A percentile compares a stretch with the other conserved stretches of the same genome.
phyloP scores from a whole-genome alignment of 2,113 vertebrate genomes.

The Oncorhynchus gorbuscha region DNA sequence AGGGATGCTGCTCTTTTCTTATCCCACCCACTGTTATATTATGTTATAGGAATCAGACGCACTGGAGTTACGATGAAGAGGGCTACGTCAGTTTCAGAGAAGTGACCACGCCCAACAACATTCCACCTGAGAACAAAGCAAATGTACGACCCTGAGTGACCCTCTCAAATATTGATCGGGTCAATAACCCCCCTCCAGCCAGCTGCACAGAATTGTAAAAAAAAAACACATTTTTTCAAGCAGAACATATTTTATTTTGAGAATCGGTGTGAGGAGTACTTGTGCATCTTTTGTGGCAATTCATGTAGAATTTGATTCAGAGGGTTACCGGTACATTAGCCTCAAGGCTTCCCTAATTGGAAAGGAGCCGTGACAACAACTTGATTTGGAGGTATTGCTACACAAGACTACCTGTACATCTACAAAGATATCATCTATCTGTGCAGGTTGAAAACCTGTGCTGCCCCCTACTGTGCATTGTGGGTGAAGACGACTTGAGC shows the following conservation, averaged over 20 bases:
- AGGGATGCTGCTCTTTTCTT: conserved; percentile 7
- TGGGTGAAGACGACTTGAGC: conserved; percentile 62
- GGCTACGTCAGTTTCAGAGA: conserved; percentile 47
- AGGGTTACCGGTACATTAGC: too few species aligned
- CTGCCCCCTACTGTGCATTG: conserved; percentile 66
- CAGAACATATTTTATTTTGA: too few species aligned
- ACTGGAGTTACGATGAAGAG: conserved; percentile 37
- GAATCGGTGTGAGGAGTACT: too few species aligned
- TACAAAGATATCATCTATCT: not conserved
- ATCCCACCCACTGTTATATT: not conserved
- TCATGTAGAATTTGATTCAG: too few species aligned
- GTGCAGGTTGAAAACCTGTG: conserved; percentile 57
- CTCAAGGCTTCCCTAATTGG: too few species aligned
- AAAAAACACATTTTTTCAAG: too few species aligned
- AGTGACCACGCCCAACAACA: conserved; percentile 26
- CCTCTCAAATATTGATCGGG: not conserved
- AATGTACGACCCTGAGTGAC: conserved; percentile 46
- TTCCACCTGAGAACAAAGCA: conserved; percentile 33
- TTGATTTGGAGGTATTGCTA: not conserved
- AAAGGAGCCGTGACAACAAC: too few species aligned
- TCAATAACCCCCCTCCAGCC: not conserved
- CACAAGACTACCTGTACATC: not conserved
- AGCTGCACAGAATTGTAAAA: not conserved
- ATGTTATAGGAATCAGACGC: conserved; percentile 24
- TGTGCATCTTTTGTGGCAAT: too few species aligned